Evolutionary conservation across 2,797 vertebrate species (phyloP), one percentile per base, ranked within the genome.

Genomic region (Adelosebastes latens): DNA sequence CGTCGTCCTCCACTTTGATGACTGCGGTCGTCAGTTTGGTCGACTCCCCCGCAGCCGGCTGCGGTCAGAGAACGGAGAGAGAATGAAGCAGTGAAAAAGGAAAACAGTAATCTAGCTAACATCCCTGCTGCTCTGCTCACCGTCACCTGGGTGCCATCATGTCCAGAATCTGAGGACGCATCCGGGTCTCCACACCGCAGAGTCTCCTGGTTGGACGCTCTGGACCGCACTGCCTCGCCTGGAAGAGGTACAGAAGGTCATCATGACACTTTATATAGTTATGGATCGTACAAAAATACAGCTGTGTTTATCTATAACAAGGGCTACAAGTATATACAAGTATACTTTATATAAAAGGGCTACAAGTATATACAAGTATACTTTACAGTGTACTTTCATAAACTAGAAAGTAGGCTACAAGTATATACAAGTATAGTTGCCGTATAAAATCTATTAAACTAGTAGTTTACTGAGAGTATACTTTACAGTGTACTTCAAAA

Each of bases 1-100:
- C 82, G 0, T 90, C 77, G 3, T 87, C 88, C 82, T 95, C 94
- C 87, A 91, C 80, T 53, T 95, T 95, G 85, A 95, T 92, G 22
- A 86, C 77, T 0, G 70, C 31, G 0, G 22, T 2, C 11, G 79
- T 49, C 61, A 60, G 52, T 8, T 22, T 18, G 32, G 9, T 4
- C 1, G 72, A 11, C 9, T 74, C 74, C 0, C 6, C 86, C 27
- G 58, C 68, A 13, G 76, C n/a, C 1, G 80, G 58, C 91, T 91
- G 85, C 0, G 13, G 0, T 20, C 53, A 70, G 58, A 79, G 25
- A 42, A 42, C 39, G 55, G 10, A 34, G n/a, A 74, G 7, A 56
- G n/a, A 46, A 2, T 6, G 8, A 68, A 2, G 20, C 2, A 6
- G 7, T 2, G 8, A 42, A 27, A 0, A 9, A 42, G 39, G 39